These are phyloP conservation scores for Capitulum mitella DNA, from an alignment of 2,888 invertebrate genomes.

Conservation along the genomic window DNA sequence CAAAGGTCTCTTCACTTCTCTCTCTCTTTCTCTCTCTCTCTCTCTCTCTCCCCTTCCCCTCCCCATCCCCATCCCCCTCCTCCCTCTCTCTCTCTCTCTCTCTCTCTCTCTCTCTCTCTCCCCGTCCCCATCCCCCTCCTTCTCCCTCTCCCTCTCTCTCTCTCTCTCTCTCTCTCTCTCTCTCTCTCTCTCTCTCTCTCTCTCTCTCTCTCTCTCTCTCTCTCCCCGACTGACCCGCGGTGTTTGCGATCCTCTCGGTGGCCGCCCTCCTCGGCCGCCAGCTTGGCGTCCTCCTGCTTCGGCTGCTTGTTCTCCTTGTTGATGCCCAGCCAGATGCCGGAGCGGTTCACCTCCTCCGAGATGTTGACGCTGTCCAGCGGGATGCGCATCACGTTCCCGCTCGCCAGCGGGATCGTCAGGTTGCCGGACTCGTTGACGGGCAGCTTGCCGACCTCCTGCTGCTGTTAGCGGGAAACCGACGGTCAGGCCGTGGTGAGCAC, in stretches of 20 bases:
- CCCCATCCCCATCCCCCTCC: too few relatives aligned
- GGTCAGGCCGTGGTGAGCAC: too few relatives aligned
- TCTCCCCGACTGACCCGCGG: not conserved
- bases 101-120: too few relatives aligned
- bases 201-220: too few relatives aligned
- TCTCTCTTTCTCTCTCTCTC: too few relatives aligned
- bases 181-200: too few relatives aligned
- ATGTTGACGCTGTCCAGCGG: slow-evolving; percentile 47
- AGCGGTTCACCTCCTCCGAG: slow-evolving; percentile 49
- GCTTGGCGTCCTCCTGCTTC: not conserved
- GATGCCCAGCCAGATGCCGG: slow-evolving; percentile 46
- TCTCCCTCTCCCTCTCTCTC: too few relatives aligned
- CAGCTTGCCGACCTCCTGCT: not conserved
- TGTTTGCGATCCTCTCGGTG: not conserved
- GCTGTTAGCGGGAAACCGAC: too few relatives aligned
- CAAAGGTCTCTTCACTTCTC: too few relatives aligned
- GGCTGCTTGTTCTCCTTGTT: slow-evolving; percentile 28
- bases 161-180: too few relatives aligned
- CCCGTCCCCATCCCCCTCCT: not conserved
- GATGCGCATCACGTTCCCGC: slow-evolving; percentile 48
- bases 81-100: too few relatives aligned
- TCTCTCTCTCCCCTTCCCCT: too few relatives aligned
- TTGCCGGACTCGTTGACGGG: slow-evolving; percentile 39
- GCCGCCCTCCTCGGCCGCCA: not conserved
- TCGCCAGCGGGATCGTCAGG: slow-evolving; percentile 47